These are phyloP conservation scores for Drymodes brunneopygia DNA, from an alignment of 2,113 vertebrate genomes.

Conservation along the genomic window DNA sequence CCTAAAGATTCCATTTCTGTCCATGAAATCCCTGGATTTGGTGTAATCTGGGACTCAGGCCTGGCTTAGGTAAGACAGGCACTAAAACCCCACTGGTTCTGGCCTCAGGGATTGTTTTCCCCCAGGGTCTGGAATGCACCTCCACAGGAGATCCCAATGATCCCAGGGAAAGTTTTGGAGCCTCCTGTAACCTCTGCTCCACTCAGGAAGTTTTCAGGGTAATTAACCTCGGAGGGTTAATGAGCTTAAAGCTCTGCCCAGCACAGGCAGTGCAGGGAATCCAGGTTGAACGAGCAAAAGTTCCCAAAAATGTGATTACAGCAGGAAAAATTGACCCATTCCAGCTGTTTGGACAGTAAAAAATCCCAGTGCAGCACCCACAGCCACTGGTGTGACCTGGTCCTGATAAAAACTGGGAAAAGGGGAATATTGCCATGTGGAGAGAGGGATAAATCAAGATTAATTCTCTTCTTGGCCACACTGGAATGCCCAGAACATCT, in stretches of 20 bases:
- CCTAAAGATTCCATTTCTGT: rapidly evolving
- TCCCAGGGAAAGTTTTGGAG: background rate
- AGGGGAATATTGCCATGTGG: background rate
- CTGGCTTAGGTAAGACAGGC: background rate
- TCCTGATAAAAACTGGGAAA: background rate
- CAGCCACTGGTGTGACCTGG: background rate
- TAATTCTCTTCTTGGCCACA: background rate
- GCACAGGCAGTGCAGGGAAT: background rate
- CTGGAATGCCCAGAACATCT: background rate
- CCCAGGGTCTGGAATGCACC: background rate
- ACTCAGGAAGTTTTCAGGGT: background rate
- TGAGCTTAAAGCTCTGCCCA: background rate
- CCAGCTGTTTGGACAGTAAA: rapidly evolving
- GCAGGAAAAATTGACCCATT: rapidly evolving
- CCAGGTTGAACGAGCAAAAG: rapidly evolving
- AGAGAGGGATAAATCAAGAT: no score
- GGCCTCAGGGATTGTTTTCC: background rate
- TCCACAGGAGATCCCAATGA: rapidly evolving
- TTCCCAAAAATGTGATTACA: background rate
- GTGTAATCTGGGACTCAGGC: rapidly evolving
- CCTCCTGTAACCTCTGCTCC: background rate
- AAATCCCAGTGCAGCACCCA: background rate
- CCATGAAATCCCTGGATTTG: background rate
- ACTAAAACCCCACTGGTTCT: rapidly evolving
- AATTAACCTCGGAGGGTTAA: background rate